Percentiles rank a stretch among this genome's conserved stretches.
Conservation (phyloP, 2,888 invertebrate species). For the Micoletzkya japonica region DNA sequence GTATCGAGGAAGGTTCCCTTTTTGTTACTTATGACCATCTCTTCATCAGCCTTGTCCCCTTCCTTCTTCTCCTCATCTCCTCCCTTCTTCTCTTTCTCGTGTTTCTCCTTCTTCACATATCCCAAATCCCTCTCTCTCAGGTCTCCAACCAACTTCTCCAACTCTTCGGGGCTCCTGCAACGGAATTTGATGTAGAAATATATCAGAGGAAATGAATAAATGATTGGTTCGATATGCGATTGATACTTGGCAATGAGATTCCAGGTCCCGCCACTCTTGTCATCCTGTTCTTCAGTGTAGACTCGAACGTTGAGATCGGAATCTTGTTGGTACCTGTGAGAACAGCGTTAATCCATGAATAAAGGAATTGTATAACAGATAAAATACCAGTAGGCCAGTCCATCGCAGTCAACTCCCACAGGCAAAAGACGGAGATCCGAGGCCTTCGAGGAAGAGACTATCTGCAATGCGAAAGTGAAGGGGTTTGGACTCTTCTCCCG, state of each 20-base stretch:
- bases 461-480: conserved; percentile 64
- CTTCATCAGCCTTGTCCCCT: conserved; percentile 41
- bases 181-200: too few relatives aligned
- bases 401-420: conserved; percentile 85
- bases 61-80: conserved; percentile 41
- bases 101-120: conserved; percentile 49
- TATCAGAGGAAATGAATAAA: background rate
- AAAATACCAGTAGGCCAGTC: conserved; percentile 82
- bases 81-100: conserved; percentile 32
- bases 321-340: conserved; percentile 28
- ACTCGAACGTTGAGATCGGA: conserved; percentile 81
- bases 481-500: background rate
- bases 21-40: conserved; percentile 40
- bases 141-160: conserved; percentile 76
- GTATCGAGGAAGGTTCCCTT: conserved; percentile 50
- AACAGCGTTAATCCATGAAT: background rate
- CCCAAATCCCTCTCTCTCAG: conserved; percentile 44
- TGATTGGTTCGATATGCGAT: too few relatives aligned
- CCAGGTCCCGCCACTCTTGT: conserved; percentile 67
- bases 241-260: conserved; percentile 44
- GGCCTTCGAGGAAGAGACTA: conserved; percentile 76
- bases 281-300: conserved; percentile 92
- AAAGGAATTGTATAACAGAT: background rate
- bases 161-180: conserved; percentile 76
- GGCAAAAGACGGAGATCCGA: conserved; percentile 83